These are phyloP conservation scores for Gymnothorax javanicus DNA, from an alignment of 2,797 vertebrate species.

Conservation along the genomic window DNA sequence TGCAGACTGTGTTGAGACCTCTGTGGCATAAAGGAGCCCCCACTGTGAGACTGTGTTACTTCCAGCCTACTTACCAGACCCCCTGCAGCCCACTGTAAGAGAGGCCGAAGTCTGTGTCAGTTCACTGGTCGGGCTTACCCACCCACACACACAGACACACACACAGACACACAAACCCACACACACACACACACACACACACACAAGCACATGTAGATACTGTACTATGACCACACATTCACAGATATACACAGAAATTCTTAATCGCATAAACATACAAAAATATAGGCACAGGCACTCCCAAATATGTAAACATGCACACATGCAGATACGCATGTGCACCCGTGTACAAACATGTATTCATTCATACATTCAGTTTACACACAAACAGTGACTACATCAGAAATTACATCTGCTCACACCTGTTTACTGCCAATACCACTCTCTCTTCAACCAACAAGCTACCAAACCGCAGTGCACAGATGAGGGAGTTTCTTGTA, in stretches of 20 bases:
- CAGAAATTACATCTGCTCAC: background rate
- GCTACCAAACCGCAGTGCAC: background rate
- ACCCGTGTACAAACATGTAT: background rate
- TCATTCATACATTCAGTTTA: background rate
- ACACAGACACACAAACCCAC: background rate
- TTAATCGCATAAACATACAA: background rate
- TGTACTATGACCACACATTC: background rate
- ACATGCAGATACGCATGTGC: background rate
- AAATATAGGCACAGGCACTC: background rate
- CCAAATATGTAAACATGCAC: background rate
- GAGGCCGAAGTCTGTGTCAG: constrained; percentile 44
- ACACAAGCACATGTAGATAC: background rate
- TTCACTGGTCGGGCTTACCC: background rate
- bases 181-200: background rate
- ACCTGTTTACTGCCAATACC: background rate
- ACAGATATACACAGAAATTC: background rate
- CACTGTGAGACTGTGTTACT: constrained; percentile 67
- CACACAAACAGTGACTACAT: background rate
- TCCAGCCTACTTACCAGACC: constrained; percentile 73
- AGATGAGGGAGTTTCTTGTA: background rate
- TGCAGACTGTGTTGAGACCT: constrained; percentile 29
- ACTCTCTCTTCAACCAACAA: background rate
- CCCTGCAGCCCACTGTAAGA: constrained; percentile 53
- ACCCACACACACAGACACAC: background rate
- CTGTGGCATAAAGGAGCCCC: constrained; percentile 44